phyloP scores from a whole-genome alignment of 2,888 invertebrate genomes.

The Eurois occulta region DNA sequence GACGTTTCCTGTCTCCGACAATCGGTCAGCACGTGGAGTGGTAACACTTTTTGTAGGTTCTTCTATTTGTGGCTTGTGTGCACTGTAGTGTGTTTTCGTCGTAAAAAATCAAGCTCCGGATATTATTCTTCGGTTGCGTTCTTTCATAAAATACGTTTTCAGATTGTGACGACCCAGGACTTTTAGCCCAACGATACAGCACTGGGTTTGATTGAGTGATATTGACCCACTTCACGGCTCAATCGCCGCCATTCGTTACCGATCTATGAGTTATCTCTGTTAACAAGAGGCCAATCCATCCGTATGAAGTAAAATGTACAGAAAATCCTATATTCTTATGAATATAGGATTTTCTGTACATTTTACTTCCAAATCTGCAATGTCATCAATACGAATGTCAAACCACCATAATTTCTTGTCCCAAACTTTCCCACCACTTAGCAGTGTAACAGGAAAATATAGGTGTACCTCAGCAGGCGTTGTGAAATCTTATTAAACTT shows the following conservation, averaged over 20 bases:
- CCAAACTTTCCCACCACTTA: slow-evolving; percentile 36
- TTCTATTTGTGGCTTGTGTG: slow-evolving; percentile 32
- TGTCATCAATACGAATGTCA: slow-evolving; percentile 48
- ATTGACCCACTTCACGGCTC: slow-evolving; percentile 17
- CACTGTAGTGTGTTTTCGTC: slow-evolving; percentile 25
- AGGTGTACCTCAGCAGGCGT: slow-evolving; percentile 48
- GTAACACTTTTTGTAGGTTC: slow-evolving; percentile 29
- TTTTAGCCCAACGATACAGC: background rate
- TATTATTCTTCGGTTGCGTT: slow-evolving; percentile 18
- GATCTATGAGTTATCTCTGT: slow-evolving; percentile 11
- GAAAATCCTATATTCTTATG: no score
- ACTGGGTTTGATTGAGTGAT: slow-evolving; percentile 21
- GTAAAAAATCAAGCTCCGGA: background rate
- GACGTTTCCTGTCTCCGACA: slow-evolving; percentile 49
- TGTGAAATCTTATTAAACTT: slow-evolving; percentile 68
- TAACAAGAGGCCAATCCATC: slow-evolving; percentile 15
- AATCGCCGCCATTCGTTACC: background rate
- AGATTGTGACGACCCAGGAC: background rate
- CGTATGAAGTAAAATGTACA: no score
- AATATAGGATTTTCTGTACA: background rate
- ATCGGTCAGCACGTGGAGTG: slow-evolving; percentile 39
- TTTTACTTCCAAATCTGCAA: slow-evolving; percentile 14
- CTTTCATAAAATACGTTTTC: background rate
- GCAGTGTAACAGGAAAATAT: slow-evolving; percentile 51
- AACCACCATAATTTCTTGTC: slow-evolving; percentile 37